phyloP scores from a whole-genome alignment of 2,113 vertebrate genomes.

The Stegostoma tigrinum region DNA sequence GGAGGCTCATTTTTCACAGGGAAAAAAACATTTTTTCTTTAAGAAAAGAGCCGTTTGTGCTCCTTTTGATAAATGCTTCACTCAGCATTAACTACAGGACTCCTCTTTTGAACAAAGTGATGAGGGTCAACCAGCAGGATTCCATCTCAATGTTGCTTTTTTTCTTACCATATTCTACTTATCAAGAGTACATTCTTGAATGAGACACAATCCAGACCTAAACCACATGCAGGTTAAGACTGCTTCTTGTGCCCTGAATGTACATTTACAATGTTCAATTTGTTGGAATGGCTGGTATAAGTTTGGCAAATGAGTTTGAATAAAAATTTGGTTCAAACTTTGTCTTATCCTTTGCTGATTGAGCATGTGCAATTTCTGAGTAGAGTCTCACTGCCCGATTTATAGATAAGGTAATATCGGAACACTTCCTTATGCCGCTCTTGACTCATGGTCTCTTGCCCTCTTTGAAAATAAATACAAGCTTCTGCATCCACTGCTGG shows the following conservation, averaged over 20 bases:
- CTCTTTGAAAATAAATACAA: background rate
- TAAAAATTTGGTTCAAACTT: background rate
- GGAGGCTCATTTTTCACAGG: conserved; percentile 31
- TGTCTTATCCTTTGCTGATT: background rate
- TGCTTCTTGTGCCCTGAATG: background rate
- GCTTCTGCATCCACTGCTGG: background rate
- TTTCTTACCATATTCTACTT: background rate
- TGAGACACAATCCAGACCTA: too few relatives aligned
- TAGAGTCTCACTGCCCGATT: background rate
- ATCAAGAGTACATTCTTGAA: background rate
- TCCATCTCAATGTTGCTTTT: too few relatives aligned
- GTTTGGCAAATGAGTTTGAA: background rate
- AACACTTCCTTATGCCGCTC: background rate
- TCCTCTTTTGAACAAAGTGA: background rate
- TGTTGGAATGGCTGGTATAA: background rate
- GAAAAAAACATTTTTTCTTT: conserved; percentile 8
- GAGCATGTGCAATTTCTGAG: background rate
- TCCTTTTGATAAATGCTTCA: conserved; percentile 23
- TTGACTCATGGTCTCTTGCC: background rate
- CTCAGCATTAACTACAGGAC: conserved; percentile 15
- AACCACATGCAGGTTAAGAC: background rate
- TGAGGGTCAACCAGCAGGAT: background rate
- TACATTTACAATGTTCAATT: background rate
- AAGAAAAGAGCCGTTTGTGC: conserved; percentile 4
- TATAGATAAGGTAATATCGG: background rate